phyloP scores from a whole-genome alignment of 2,888 invertebrate genomes.

The Drosophila meridiana region DNA sequence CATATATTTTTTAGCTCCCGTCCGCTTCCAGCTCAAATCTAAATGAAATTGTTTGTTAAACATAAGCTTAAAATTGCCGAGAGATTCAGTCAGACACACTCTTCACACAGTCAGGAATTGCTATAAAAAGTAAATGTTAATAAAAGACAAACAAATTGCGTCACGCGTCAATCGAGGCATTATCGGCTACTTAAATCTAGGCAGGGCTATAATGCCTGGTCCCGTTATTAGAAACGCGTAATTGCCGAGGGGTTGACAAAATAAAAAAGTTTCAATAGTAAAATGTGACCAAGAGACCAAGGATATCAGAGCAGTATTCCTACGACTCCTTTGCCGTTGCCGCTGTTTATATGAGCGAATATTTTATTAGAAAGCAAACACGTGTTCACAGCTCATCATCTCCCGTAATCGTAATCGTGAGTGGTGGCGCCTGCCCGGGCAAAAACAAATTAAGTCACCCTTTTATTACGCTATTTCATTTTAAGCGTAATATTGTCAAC shows the following conservation, averaged over 20 bases:
- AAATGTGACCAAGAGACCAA: conserved; percentile 23
- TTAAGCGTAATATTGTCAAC: conserved; percentile 82
- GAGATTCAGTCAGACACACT: neutral
- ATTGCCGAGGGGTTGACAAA: conserved; percentile 67
- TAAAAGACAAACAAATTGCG: conserved; percentile 71
- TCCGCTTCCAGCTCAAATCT: neutral
- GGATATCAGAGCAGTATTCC: conserved; percentile 12
- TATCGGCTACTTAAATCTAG: conserved; percentile 77
- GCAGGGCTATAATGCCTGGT: conserved; percentile 16
- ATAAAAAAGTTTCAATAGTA: conserved; percentile 64
- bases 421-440: conserved; percentile 46
- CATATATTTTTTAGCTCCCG: neutral
- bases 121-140: conserved; percentile 43
- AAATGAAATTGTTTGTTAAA: neutral
- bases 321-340: conserved; percentile 1
- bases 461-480: conserved; percentile 83
- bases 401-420: conserved; percentile 53
- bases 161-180: conserved; percentile 70
- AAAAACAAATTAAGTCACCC: conserved; percentile 84
- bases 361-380: conserved; percentile 84
- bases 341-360: conserved; percentile 37
- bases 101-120: neutral
- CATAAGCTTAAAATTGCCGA: neutral
- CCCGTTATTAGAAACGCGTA: conserved; percentile 63
- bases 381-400: conserved; percentile 83